Conservation (phyloP, 2,113 vertebrate genomes). For the Anser brachyrhynchus region DNA sequence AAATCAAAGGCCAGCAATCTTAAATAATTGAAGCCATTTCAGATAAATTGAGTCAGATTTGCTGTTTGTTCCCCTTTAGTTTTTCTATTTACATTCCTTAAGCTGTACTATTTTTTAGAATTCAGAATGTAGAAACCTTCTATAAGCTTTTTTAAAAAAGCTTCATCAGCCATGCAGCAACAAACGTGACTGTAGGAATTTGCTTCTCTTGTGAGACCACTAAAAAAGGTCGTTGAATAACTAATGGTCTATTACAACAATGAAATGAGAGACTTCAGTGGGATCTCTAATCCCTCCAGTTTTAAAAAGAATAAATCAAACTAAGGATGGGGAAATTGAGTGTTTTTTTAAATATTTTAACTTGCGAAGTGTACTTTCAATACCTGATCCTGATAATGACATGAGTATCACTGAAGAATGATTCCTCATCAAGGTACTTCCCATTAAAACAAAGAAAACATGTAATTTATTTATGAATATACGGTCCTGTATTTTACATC, state of each 20-base stretch:
- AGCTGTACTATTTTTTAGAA: conserved; percentile 7
- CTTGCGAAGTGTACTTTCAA: neutral
- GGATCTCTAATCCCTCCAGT: conserved; percentile 31
- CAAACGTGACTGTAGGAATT: neutral
- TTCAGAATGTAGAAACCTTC: neutral
- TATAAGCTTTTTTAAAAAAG: conserved; percentile 1
- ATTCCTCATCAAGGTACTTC: neutral
- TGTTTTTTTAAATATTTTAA: neutral
- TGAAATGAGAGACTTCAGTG: conserved; percentile 32
- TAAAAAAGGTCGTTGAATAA: conserved; percentile 60
- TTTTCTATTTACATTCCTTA: neutral
- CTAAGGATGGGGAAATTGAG: conserved; percentile 26
- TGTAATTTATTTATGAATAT: neutral
- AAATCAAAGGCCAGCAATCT: neutral
- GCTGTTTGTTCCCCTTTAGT: neutral
- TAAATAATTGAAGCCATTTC: neutral
- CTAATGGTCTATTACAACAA: conserved; percentile 60
- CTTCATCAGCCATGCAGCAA: conserved; percentile 45
- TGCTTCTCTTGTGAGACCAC: conserved; percentile 61
- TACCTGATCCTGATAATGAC: neutral
- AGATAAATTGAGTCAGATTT: neutral
- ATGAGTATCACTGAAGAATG: neutral
- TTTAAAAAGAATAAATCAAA: conserved; percentile 62
- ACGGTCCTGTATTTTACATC: neutral
- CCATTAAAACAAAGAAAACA: neutral